Evolutionary conservation across 1,140 invertebrate genomes (phyloP).

Genomic region (Apis dorsata): DNA sequence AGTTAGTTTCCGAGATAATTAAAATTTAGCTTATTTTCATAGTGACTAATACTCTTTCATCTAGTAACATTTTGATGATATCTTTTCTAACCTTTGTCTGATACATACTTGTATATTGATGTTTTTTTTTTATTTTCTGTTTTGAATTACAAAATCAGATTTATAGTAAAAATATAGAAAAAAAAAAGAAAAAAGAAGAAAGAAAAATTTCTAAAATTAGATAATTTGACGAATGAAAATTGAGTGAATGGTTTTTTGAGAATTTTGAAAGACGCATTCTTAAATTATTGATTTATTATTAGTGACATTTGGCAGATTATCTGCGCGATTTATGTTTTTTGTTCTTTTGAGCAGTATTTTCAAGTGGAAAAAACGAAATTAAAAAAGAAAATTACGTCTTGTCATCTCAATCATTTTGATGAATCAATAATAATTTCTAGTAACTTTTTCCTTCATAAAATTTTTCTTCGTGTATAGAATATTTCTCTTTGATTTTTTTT

Average conservation of each 20-base stretch:
- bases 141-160: not conserved
- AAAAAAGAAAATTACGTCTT: not conserved
- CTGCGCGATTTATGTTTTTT: not conserved
- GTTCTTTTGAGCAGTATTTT: not conserved
- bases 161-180: not conserved
- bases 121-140: too few species aligned
- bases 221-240: not conserved
- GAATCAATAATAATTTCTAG: not conserved
- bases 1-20: not conserved
- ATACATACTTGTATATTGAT: too few species aligned
- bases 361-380: not conserved
- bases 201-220: not conserved
- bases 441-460: too few species aligned
- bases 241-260: not conserved
- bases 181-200: not conserved
- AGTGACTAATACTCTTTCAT: not conserved
- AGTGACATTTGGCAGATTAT: not conserved
- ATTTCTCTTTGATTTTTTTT: not conserved
- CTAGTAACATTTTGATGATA: not conserved
- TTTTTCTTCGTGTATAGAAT: too few species aligned
- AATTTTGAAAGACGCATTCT: not conserved
- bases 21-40: not conserved
- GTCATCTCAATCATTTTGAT: not conserved
- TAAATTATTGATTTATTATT: slow-evolving; percentile 26
- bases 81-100: not conserved